A percentile compares a stretch with the other conserved stretches of the same genome.
These are phyloP conservation scores for Neolamprologus caudopunctatus DNA, from an alignment of 2,113 vertebrate species.

Conservation along the genomic window DNA sequence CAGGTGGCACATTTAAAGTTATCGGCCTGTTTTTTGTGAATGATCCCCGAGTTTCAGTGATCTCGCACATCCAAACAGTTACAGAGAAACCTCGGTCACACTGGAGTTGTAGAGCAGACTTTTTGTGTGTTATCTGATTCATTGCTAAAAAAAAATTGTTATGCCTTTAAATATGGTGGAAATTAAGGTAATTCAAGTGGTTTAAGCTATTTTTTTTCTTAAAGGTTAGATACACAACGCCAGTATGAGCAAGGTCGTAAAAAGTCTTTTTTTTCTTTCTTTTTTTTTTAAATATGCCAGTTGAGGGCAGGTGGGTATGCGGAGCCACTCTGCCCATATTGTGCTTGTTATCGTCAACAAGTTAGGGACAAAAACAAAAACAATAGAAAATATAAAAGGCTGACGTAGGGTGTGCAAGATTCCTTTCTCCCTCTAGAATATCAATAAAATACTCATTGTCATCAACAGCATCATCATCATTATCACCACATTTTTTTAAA, in stretches of 20 bases:
- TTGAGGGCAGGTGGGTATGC: conserved; percentile 72
- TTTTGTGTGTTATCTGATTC: background rate
- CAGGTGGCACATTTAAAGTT: conserved; percentile 61
- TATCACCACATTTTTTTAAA: conserved; percentile 64
- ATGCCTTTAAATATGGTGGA: background rate
- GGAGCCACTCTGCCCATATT: conserved; percentile 64
- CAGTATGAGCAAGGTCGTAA: conserved; percentile 37
- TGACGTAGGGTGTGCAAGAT: conserved; percentile 82
- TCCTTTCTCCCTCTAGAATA: conserved; percentile 71
- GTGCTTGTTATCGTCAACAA: conserved; percentile 61
- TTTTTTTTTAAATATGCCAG: conserved; percentile 46
- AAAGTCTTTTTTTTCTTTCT: background rate
- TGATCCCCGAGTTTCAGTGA: conserved; percentile 33
- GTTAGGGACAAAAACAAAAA: conserved; percentile 42
- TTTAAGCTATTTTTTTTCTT: conserved; percentile 65
- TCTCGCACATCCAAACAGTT: conserved; percentile 12
- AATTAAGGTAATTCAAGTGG: conserved; percentile 9
- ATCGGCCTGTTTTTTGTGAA: conserved; percentile 51
- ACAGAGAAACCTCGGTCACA: conserved; percentile 10
- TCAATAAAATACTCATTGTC: conserved; percentile 74
- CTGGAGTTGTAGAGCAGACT: conserved; percentile 28
- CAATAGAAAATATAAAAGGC: conserved; percentile 88
- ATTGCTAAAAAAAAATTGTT: background rate
- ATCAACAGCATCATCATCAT: conserved; percentile 61
- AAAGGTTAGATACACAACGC: conserved; percentile 40